Base-by-base conservation (phyloP, 2,888 invertebrate species). In the Limnephilus rhombicus region DNA sequence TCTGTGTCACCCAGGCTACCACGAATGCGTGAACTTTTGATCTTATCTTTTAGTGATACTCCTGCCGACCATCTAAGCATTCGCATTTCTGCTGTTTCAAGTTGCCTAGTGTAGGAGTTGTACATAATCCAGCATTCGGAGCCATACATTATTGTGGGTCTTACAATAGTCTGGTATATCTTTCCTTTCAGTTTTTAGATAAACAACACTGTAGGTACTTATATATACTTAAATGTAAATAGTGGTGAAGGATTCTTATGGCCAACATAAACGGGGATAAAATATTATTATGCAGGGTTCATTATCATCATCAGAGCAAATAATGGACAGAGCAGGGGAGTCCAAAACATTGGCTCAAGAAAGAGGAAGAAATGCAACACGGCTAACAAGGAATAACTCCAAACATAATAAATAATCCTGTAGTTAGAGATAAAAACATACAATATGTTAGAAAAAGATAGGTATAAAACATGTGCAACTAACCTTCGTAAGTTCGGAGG, bases 401-500 rank as follows among this genome's bases (percentile, higher is more conserved):
- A 68, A 68, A 68, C 68, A 68, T 68, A 7, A 68, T 24, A 68
- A 68, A 68, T n/a, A 68, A 68, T 24, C 9, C 9, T 68, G 24
- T 68, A 68, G n/a, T 68, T 18, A 5, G 7, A 68, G 68, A 68
- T 24, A n/a, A 68, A 68, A 9, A 45, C 37, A 11, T 18, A 29
- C 87, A 89, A 85, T 86, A 91, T 80, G 85, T 85, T 91, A 37
- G 68, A 29, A 89, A 80, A 34, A 80, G 41, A 81, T 82, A 29
- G 5, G 49, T 31, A 15, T 31, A 89, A 80, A 81, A n/a, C 37
- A 91, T 49, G 24, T 31, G 37, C n/a, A 31, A 85, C 82, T 95
- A 96, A 99, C 99, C 97, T 99, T 98, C 93, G 99, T 99, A 93
- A 99, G 96, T 96, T 99, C 99, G 81, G 99, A 98, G 89, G 99